Evolutionary conservation across 2,113 vertebrate genomes (phyloP), one percentile per base, ranked within the genome.

Genomic region (Tringa solitaria): DNA sequence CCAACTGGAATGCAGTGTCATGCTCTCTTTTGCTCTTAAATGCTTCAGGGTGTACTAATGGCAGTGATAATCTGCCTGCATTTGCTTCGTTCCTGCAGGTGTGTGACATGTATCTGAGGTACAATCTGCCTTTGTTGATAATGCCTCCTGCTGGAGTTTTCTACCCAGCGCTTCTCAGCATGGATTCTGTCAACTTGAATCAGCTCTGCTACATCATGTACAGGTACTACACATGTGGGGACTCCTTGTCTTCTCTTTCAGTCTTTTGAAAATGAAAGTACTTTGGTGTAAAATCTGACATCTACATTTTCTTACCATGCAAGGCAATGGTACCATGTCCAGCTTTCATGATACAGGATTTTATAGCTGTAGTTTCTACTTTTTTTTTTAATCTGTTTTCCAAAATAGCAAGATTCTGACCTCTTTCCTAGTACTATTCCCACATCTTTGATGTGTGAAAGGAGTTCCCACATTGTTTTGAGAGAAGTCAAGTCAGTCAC

Each of bases 161-260:
- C 96, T 99, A 99, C 94, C 97, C 98, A 14, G 98, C 98, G 2
- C 98, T 99, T 30, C 97, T 99, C 56, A 98, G 98, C 95, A 97
- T 98, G 64, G 98, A 99, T 96, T 95, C 99, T 3, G 94, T 98
- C 87, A 98, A 91, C 65, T 96, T 99, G 85, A 99, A 99, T 97
- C 98, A 98, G 39, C 98, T 99, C 78, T 99, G 99, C 96, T 98
- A 98, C 96, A 98, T 99, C 93, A 99, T 99, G 99, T 96, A 98
- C 98, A 99, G 99, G 99, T 99, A 97, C 37, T 86, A 79, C 76
- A 59, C 30, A 35, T 24, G 48, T 33, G 57, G 35, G 60, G 23
- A n/a, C 61, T 78, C 73, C 60, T 70, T 61, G 50, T 59, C 61
- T 69, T 57, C 22, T 61, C 32, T 70, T 85, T 54, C 51, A 72